phyloP scores from a whole-genome alignment of 2,888 invertebrate genomes.

The Ectobius pallidus region DNA sequence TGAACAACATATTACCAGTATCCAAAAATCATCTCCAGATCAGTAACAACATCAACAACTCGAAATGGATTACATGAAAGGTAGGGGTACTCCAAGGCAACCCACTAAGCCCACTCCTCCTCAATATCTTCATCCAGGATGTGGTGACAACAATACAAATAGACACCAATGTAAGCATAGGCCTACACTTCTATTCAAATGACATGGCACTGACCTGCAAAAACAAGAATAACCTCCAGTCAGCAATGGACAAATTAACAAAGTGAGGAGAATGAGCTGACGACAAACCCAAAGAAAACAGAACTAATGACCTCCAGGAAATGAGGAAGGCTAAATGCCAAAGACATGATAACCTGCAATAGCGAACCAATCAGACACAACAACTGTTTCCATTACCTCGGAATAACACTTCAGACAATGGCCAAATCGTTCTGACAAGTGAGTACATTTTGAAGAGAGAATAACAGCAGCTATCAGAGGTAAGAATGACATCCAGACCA shows the following conservation, averaged over 20 bases:
- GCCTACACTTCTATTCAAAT: neutral
- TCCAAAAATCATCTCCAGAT: neutral
- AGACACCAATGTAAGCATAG: neutral
- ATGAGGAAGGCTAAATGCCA: neutral
- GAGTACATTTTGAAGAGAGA: too few species aligned
- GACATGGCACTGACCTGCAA: neutral
- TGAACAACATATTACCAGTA: neutral
- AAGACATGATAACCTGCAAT: neutral
- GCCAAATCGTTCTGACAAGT: too few species aligned
- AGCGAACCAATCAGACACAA: neutral
- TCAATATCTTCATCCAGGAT: neutral
- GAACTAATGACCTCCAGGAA: neutral
- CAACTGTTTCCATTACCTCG: too few species aligned
- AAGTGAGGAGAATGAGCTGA: neutral
- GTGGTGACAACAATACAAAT: neutral
- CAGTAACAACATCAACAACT: neutral
- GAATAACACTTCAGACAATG: too few species aligned
- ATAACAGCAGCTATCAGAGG: too few species aligned
- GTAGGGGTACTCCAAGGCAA: constrained; percentile 3
- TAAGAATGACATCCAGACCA: neutral
- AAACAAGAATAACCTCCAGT: neutral
- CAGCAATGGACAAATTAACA: too few species aligned
- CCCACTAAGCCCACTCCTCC: too few species aligned
- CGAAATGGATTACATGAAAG: neutral
- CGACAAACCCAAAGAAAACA: neutral